A percentile compares a stretch with the other conserved stretches of the same genome.
phyloP scores from a whole-genome alignment of 35 echinoderm and acorn worm species.

The Ophiothrix spiculata region DNA sequence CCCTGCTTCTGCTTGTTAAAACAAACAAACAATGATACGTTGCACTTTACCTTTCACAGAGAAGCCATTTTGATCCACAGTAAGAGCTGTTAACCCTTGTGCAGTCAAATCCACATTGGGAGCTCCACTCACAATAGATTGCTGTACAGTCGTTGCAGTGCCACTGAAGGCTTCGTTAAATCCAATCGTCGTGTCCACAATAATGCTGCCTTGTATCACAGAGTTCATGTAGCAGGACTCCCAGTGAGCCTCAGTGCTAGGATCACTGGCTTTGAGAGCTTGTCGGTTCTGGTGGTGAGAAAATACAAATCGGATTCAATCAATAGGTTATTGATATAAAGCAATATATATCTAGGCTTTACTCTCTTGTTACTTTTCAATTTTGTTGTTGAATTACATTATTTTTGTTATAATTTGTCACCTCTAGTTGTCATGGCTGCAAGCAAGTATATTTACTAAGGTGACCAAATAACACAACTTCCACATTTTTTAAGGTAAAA shows the following conservation, averaged over 20 bases:
- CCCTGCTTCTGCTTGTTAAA: too few relatives aligned
- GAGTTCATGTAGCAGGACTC: neutral
- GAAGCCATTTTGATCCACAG: neutral
- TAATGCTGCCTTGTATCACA: neutral
- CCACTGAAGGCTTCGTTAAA: neutral
- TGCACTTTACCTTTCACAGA: neutral
- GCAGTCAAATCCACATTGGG: neutral
- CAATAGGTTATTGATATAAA: too few relatives aligned
- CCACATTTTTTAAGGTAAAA: too few relatives aligned
- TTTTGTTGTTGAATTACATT: too few relatives aligned
- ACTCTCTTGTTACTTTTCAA: too few relatives aligned
- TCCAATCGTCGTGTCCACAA: neutral
- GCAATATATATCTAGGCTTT: too few relatives aligned
- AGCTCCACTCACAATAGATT: neutral
- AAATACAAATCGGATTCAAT: too few relatives aligned
- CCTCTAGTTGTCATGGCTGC: too few relatives aligned
- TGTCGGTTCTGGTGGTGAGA: neutral
- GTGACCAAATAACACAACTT: too few relatives aligned
- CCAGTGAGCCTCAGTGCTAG: neutral
- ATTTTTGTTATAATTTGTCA: too few relatives aligned
- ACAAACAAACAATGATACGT: too few relatives aligned
- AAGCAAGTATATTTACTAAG: too few relatives aligned
- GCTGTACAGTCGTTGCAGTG: neutral
- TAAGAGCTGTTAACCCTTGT: neutral
- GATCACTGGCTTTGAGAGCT: neutral